A percentile compares a stretch with the other conserved stretches of the same genome.
Conservation (phyloP, 1,140 invertebrate genomes). For the Cepaea nemoralis region DNA sequence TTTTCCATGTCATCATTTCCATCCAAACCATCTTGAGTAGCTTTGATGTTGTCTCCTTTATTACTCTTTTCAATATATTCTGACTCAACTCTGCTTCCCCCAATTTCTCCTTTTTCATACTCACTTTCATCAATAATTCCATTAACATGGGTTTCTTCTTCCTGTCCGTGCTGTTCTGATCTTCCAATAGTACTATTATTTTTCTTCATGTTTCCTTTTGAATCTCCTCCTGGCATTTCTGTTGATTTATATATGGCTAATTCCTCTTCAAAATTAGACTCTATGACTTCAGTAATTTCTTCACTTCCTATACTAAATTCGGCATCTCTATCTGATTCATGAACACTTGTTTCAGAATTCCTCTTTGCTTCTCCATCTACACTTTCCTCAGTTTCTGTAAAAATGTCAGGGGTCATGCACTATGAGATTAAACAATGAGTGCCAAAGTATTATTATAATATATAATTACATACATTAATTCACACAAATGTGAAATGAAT, state of each 20-base stretch:
- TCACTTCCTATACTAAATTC: not conserved
- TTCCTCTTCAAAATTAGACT: not conserved
- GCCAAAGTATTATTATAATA: too few species aligned
- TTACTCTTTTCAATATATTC: not conserved
- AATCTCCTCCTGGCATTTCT: not conserved
- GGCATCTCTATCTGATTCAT: conserved; percentile 1
- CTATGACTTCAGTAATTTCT: not conserved
- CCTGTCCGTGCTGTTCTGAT: not conserved
- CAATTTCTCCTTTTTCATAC: not conserved
- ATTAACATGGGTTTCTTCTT: not conserved
- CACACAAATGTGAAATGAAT: too few species aligned
- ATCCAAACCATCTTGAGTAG: not conserved
- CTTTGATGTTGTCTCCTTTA: not conserved
- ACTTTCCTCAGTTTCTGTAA: not conserved
- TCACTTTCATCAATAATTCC: not conserved
- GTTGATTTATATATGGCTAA: not conserved
- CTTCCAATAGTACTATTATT: not conserved
- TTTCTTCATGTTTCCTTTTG: not conserved
- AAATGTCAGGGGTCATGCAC: not conserved
- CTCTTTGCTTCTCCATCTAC: not conserved
- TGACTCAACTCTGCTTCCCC: not conserved
- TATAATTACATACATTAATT: too few species aligned
- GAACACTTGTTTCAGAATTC: not conserved
- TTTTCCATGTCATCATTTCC: not conserved
- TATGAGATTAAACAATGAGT: not conserved